phyloP scores from a whole-genome alignment of 1,140 invertebrate genomes.

The Neoseiulus cucumeris region DNA sequence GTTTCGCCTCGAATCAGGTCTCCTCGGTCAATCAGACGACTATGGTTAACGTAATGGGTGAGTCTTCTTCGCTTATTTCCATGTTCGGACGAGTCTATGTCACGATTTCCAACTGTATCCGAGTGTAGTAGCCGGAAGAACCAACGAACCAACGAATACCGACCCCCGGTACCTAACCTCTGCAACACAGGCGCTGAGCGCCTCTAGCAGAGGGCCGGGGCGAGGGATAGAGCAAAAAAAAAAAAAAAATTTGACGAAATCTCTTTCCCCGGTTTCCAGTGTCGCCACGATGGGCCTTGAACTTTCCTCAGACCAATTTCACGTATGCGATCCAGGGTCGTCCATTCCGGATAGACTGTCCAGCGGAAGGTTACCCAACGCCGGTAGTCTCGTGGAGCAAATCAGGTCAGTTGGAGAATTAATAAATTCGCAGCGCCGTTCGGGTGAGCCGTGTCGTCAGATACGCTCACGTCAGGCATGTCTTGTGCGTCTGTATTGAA shows the following conservation, averaged over 20 bases:
- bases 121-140: constrained; percentile 14
- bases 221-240: too few species aligned
- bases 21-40: constrained; percentile 17
- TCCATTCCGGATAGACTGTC: constrained; percentile 18
- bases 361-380: constrained; percentile 17
- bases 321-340: constrained; percentile 15
- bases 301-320: not conserved
- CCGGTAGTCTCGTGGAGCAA: constrained; percentile 18
- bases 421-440: too few species aligned
- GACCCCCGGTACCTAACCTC: too few species aligned
- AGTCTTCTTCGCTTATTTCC: not conserved
- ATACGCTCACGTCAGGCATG: too few species aligned
- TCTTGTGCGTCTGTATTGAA: too few species aligned
- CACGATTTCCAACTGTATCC: too few species aligned
- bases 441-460: too few species aligned
- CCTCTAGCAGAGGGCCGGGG: too few species aligned
- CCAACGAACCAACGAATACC: constrained; percentile 15
- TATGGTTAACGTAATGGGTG: constrained; percentile 18
- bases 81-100: too few species aligned
- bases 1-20: constrained; percentile 17
- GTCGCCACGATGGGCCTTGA: not conserved
- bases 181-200: too few species aligned
- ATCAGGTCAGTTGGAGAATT: constrained; percentile 2
- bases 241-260: not conserved
- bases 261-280: not conserved